These are phyloP conservation scores for Pegea sp. DNA, from an alignment of 23 tunicate genomes.

Conservation along the genomic window DNA sequence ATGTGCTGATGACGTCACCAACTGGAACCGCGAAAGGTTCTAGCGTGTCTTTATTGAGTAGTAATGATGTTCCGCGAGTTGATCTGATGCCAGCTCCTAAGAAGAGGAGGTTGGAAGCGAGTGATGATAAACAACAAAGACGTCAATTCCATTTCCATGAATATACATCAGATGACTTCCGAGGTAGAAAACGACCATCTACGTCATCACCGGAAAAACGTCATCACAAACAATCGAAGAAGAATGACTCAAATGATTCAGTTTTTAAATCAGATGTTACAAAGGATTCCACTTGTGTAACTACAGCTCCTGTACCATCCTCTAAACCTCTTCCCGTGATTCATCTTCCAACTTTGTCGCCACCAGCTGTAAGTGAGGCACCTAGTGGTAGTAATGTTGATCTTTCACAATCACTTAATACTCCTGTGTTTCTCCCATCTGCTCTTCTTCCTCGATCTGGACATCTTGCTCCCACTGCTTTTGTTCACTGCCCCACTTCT, in stretches of 20 bases:
- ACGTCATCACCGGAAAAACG: no score
- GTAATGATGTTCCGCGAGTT: slow-evolving; percentile 14
- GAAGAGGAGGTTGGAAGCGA: slow-evolving; percentile 15
- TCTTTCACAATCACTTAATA: slow-evolving; percentile 18
- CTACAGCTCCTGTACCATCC: no score
- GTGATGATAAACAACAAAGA: no score
- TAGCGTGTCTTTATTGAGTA: neutral
- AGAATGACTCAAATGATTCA: neutral
- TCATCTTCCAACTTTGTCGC: slow-evolving; percentile 2
- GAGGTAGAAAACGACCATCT: slow-evolving; percentile 9
- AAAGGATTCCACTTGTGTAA: no score
- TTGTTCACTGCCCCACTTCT: neutral
- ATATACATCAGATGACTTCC: slow-evolving; percentile 31
- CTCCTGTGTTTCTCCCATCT: slow-evolving; percentile 59
- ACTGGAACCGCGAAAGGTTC: neutral
- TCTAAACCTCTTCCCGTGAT: slow-evolving; percentile 13
- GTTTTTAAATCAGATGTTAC: slow-evolving; percentile 1
- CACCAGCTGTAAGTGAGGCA: slow-evolving; percentile 1
- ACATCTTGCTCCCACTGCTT: neutral
- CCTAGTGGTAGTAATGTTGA: neutral
- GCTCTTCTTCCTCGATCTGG: slow-evolving; percentile 1
- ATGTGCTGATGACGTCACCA: slow-evolving; percentile 9
- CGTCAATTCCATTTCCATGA: slow-evolving; percentile 21
- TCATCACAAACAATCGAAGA: slow-evolving; percentile 6
- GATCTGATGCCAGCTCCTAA: slow-evolving; percentile 28